phyloP scores from a whole-genome alignment of 1,140 invertebrate genomes.

The Plutomurus gul region DNA sequence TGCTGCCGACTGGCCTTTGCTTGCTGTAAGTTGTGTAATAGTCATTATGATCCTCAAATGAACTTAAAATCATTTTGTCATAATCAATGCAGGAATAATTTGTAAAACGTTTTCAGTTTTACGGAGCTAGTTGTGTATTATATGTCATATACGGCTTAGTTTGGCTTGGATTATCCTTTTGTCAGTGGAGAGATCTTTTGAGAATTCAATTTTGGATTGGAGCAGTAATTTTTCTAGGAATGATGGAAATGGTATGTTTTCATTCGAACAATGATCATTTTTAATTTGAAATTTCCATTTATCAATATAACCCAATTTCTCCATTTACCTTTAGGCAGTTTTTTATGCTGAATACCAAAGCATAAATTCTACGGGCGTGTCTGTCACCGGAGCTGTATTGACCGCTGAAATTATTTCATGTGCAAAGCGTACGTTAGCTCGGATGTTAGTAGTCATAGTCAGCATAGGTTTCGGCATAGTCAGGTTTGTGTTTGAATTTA shows the following conservation, averaged over 20 bases:
- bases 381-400: conserved; percentile 73
- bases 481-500: conserved; percentile 68
- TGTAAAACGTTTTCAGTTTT: conserved; percentile 69
- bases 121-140: conserved; percentile 84
- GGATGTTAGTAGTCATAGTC: conserved; percentile 92
- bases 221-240: conserved; percentile 82
- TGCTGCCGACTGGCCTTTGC: conserved; percentile 72
- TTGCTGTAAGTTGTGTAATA: conserved; percentile 63
- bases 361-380: conserved; percentile 73
- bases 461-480: conserved; percentile 93
- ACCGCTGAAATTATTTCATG: conserved; percentile 84
- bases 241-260: conserved; percentile 69
- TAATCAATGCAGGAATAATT: no score
- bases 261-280: conserved; percentile 48
- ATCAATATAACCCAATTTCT: neutral
- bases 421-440: conserved; percentile 82
- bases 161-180: conserved; percentile 82
- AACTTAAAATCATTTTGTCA: neutral
- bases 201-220: conserved; percentile 95
- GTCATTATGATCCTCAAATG: neutral
- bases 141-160: conserved; percentile 80
- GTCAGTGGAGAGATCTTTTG: conserved; percentile 88
- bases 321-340: conserved; percentile 65
- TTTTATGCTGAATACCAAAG: conserved; percentile 88
- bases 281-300: conserved; percentile 45